Evolutionary conservation across 2,888 invertebrate species (phyloP).

Genomic region (Xestia xanthographa): DNA sequence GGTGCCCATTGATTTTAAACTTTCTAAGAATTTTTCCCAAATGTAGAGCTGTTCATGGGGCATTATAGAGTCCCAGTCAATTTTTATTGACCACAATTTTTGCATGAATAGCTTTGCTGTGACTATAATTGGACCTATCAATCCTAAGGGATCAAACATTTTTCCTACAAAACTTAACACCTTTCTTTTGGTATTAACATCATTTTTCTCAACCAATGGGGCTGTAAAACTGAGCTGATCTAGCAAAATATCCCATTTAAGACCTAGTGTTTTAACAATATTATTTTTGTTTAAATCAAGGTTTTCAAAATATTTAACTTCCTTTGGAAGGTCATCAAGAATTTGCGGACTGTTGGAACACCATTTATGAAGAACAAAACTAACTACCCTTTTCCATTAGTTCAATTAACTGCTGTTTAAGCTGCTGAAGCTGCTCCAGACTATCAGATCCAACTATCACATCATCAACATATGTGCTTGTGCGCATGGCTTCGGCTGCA

Average conservation of each 20-base stretch:
- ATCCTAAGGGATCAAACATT: neutral
- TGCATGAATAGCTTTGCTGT: neutral
- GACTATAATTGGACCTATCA: neutral
- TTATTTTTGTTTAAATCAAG: neutral
- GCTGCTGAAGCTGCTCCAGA: too few relatives aligned
- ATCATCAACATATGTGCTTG: too few relatives aligned
- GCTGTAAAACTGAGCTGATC: neutral
- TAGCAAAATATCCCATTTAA: neutral
- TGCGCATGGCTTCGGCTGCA: too few relatives aligned
- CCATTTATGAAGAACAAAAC: neutral
- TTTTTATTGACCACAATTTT: neutral
- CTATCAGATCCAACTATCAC: too few relatives aligned
- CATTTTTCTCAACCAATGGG: neutral
- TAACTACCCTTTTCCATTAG: too few relatives aligned
- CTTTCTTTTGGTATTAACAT: neutral
- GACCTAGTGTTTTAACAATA: slow-evolving; percentile 1
- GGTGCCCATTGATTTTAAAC: neutral
- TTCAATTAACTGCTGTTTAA: too few relatives aligned
- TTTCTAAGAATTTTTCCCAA: slow-evolving; percentile 3
- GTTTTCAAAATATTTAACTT: neutral
- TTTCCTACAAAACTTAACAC: neutral
- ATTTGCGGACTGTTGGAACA: neutral
- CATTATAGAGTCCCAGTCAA: neutral
- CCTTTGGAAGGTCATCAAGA: neutral
- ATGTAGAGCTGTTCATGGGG: neutral